Conservation (phyloP, 2,888 invertebrate species). For the Ormia ochracea region DNA sequence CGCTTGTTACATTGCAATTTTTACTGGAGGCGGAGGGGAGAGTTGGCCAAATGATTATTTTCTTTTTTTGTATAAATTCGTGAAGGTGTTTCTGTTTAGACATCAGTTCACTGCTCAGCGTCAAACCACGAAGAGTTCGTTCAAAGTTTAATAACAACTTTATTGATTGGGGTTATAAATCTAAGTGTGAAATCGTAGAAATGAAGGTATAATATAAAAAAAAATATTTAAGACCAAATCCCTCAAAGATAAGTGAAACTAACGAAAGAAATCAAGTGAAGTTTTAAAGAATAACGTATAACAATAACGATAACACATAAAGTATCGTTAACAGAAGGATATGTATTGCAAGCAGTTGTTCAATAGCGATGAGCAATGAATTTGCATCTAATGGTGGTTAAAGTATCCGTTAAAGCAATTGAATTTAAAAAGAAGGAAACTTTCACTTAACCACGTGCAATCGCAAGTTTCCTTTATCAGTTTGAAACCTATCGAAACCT, state of each 20-base stretch:
- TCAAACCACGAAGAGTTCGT: slow-evolving; percentile 68
- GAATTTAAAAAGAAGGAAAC: too few species aligned
- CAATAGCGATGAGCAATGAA: too few species aligned
- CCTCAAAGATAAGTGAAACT: background rate
- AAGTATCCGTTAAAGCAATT: too few species aligned
- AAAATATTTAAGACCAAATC: background rate
- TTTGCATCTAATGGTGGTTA: too few species aligned
- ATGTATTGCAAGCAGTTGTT: too few species aligned
- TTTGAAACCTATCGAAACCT: too few species aligned
- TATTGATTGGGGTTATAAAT: slow-evolving; percentile 69
- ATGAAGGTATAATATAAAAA: slow-evolving; percentile 71
- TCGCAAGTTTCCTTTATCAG: too few species aligned
- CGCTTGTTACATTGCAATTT: background rate
- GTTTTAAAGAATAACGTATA: too few species aligned
- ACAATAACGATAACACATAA: too few species aligned
- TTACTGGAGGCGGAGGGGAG: background rate
- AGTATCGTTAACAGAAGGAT: too few species aligned
- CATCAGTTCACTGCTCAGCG: slow-evolving; percentile 71
- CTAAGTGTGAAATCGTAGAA: slow-evolving; percentile 73
- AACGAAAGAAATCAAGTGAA: too few species aligned
- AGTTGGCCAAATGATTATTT: background rate
- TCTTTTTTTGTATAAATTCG: slow-evolving; percentile 70
- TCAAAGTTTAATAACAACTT: slow-evolving; percentile 63
- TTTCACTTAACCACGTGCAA: too few species aligned
- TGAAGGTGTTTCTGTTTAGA: slow-evolving; percentile 62